Evolutionary conservation across 2,113 vertebrate genomes (phyloP).

Genomic region (Grammomys dolichurus): DNA sequence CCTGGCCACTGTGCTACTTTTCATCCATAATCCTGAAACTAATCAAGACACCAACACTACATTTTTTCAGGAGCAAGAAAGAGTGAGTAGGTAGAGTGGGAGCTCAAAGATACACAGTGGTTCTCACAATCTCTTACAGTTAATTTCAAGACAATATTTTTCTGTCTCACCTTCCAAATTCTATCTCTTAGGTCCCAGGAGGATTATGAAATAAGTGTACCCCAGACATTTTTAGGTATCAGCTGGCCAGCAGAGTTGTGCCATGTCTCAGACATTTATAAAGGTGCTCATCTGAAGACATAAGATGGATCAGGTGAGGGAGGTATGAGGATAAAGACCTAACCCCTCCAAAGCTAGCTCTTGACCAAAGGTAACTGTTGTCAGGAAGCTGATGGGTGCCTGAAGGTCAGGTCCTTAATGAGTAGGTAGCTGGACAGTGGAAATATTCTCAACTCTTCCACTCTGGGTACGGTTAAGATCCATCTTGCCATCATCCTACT

Average conservation of each 20-base stretch:
- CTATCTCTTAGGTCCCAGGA: neutral
- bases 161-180: constrained; percentile 28
- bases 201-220: neutral
- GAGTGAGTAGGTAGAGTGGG: neutral
- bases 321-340: neutral
- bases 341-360: neutral
- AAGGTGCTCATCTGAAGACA: neutral
- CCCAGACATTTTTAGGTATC: neutral
- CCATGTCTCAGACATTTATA: neutral
- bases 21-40: neutral
- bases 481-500: neutral
- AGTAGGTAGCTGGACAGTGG: neutral
- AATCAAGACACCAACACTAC: neutral
- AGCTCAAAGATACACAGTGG: neutral
- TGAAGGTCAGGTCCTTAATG: neutral
- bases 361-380: neutral
- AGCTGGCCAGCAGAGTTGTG: neutral
- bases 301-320: neutral
- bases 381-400: neutral
- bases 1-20: neutral
- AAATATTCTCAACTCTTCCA: neutral
- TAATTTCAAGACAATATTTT: constrained; percentile 5
- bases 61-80: neutral
- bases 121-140: neutral
- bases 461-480: neutral